Base-by-base conservation (phyloP, 2,888 invertebrate genomes). In the Mythimna albipuncta region DNA sequence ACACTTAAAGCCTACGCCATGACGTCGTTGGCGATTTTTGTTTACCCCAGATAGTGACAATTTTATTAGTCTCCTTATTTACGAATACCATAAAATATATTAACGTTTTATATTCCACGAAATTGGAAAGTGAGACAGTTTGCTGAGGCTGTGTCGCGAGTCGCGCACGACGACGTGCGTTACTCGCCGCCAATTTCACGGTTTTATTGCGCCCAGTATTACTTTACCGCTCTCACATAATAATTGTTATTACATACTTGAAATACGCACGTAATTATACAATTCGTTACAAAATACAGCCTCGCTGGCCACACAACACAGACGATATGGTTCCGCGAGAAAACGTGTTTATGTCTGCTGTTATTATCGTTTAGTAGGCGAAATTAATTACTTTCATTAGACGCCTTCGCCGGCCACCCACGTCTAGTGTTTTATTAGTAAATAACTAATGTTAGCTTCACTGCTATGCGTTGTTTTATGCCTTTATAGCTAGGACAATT, bases 71-170 rank as follows among this genome's bases (percentile, higher is more conserved):
- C 81, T 82, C 83, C 71, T 87, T 86, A 88, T 87, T 89, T 84
- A 88, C 79, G 86, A 72, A 81, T 69, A 75, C 77, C 73, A 88
- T 90, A 89, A 88, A 91, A 88, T 87, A 87, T 85, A 85, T 86
- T 79, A 82, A 78, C 67, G 78, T 85, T 90, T 90, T 88, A 89
- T 85, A 84, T 92, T 92, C 91, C 89, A 87, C 87, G 88, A 91
- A 93, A 91, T 91, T 90, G 88, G 91, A 93, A 93, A 92, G 91
- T 89, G 89, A 89, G 88, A 90, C 89, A 83, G 77, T 80, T 65
- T 75, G 79, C 66, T 69, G 75, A 75, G 76, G 72, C 69, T 77
- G 75, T 84, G 86, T 81, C 72, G 83, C 50, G 50, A n/a, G 6
- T 50, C 50, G 19, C 82, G 85, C 67, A 44, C 41, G n/a, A 35